Conservation (phyloP, 2,888 invertebrate genomes). For the Tinea trinotella region DNA sequence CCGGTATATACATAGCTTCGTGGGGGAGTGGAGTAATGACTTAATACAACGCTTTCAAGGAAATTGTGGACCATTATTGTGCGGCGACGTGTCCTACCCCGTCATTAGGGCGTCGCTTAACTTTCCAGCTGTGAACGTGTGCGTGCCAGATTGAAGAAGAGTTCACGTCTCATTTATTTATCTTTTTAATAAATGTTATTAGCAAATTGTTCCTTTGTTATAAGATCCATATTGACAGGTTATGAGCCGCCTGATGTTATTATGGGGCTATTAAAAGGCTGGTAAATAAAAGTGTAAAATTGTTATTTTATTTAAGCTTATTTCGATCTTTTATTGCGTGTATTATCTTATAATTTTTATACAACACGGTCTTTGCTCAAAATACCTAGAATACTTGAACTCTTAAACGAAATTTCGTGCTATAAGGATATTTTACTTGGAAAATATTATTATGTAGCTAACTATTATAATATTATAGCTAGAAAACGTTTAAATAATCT, state of each 20-base stretch:
- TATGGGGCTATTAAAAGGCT: too few species aligned
- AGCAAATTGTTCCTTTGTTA: neutral
- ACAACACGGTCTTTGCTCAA: too few species aligned
- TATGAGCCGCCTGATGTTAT: neutral
- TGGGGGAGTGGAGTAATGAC: slow-evolving; percentile 28
- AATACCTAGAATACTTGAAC: too few species aligned
- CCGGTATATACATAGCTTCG: slow-evolving; percentile 9
- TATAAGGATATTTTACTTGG: too few species aligned
- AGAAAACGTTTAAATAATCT: neutral
- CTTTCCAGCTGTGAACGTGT: slow-evolving; percentile 10
- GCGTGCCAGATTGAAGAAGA: slow-evolving; percentile 7
- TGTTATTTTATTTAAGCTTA: too few species aligned
- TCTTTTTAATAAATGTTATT: slow-evolving; percentile 11
- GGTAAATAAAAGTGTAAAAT: too few species aligned
- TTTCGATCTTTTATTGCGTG: too few species aligned
- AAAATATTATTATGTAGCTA: neutral
- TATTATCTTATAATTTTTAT: too few species aligned
- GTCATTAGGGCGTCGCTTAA: slow-evolving; percentile 39
- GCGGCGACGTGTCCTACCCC: slow-evolving; percentile 38
- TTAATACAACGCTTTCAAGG: slow-evolving; percentile 58
- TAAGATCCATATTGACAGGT: neutral
- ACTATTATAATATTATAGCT: neutral
- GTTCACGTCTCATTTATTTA: slow-evolving; percentile 4
- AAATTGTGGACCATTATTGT: slow-evolving; percentile 48
- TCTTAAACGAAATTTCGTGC: too few species aligned